These are phyloP conservation scores for Heterodera carotae DNA, from an alignment of 1,140 invertebrate species.

Conservation along the genomic window DNA sequence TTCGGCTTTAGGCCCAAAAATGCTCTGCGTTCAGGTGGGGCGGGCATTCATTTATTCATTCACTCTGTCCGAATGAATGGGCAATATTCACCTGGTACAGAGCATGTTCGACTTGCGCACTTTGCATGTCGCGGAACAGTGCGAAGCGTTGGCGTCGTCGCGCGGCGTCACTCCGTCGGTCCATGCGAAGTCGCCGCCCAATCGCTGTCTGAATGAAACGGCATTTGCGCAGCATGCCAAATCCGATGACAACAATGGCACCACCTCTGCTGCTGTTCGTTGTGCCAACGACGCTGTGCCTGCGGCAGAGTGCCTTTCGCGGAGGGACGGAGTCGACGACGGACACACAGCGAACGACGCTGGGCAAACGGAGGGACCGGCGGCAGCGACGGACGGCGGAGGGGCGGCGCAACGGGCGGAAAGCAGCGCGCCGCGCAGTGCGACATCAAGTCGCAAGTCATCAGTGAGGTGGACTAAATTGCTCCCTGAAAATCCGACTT, in stretches of 20 bases:
- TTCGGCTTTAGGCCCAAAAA: not conserved
- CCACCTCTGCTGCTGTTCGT: not conserved
- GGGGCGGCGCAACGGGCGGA: not conserved
- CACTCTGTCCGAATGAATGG: too few species aligned
- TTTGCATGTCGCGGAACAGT: constrained; percentile 19
- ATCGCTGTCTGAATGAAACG: not conserved
- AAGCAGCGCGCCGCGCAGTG: not conserved
- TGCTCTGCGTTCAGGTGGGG: constrained; percentile 2
- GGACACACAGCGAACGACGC: not conserved
- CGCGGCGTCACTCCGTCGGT: constrained; percentile 11
- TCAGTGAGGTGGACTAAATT: constrained; percentile 13
- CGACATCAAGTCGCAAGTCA: not conserved
- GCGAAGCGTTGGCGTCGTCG: not conserved
- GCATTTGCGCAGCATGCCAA: too few species aligned
- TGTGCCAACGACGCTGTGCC: not conserved
- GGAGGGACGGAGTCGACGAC: not conserved
- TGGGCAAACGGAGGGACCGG: not conserved
- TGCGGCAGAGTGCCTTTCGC: not conserved
- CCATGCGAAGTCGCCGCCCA: constrained; percentile 32
- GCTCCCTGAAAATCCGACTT: too few species aligned
- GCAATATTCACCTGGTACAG: not conserved
- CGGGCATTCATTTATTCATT: too few species aligned
- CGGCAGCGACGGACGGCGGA: not conserved
- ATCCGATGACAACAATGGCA: too few species aligned
- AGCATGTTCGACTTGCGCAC: constrained; percentile 35